A percentile compares a stretch with the other conserved stretches of the same genome.
phyloP scores from a whole-genome alignment of 2,797 vertebrate genomes.

The Leucoraja ocellata region DNA sequence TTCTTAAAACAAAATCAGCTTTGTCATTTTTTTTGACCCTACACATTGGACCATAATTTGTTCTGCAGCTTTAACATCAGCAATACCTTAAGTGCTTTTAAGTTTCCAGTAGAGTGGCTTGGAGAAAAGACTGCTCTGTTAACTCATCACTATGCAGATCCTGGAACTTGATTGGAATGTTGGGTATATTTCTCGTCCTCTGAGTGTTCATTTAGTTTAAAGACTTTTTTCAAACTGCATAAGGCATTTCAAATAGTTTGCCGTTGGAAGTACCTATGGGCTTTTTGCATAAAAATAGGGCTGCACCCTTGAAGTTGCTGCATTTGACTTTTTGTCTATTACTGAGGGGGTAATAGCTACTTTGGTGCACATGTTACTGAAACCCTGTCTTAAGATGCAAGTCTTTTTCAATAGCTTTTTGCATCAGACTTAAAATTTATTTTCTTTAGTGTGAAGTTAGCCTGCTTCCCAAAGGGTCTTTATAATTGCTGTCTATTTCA shows the following conservation, averaged over 20 bases:
- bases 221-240: background rate
- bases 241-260: background rate
- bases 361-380: background rate
- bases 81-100: slow-evolving; percentile 99
- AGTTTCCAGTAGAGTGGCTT: slow-evolving; percentile 96
- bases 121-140: slow-evolving; percentile 86
- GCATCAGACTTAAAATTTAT: background rate
- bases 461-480: background rate
- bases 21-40: background rate
- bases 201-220: slow-evolving; percentile 8
- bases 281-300: slow-evolving; percentile 36
- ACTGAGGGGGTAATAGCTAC: background rate
- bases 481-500: background rate
- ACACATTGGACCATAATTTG: slow-evolving; percentile 59
- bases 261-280: slow-evolving; percentile 12
- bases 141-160: slow-evolving; percentile 82
- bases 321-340: slow-evolving; percentile 34
- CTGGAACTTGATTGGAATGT: slow-evolving; percentile 21
- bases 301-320: slow-evolving; percentile 24
- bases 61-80: slow-evolving; percentile 69
- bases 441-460: slow-evolving; percentile 17
- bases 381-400: background rate
- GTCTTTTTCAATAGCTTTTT: slow-evolving; percentile 13
- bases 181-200: slow-evolving; percentile 15
- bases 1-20: background rate